phyloP scores from a whole-genome alignment of 2,888 invertebrate genomes.

The Choreutis nemorana region DNA sequence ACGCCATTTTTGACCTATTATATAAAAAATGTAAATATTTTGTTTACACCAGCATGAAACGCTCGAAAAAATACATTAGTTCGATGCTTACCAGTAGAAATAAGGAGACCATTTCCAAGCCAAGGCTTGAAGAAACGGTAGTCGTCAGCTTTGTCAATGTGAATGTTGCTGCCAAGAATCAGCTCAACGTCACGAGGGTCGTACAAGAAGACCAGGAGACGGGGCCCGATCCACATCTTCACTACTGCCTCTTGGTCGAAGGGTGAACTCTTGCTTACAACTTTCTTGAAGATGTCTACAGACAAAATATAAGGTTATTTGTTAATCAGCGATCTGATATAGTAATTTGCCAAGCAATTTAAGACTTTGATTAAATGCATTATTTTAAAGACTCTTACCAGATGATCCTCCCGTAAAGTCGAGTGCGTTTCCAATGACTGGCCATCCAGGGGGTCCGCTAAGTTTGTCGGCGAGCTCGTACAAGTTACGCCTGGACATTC shows the following conservation, averaged over 20 bases:
- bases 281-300: conserved; percentile 77
- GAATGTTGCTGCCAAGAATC: conserved; percentile 79
- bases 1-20: conserved; percentile 86
- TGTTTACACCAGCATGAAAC: no score
- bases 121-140: conserved; percentile 85
- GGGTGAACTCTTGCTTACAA: conserved; percentile 61
- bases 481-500: conserved; percentile 74
- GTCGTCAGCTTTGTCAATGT: conserved; percentile 82
- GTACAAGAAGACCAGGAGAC: conserved; percentile 75
- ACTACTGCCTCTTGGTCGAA: conserved; percentile 64
- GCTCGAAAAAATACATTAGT: conserved; percentile 1
- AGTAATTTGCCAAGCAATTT: neutral
- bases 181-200: conserved; percentile 82
- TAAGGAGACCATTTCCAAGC: conserved; percentile 83
- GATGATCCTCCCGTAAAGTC: conserved; percentile 77
- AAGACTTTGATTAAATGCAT: neutral
- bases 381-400: conserved; percentile 52
- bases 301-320: conserved; percentile 6
- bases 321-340: neutral
- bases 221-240: conserved; percentile 80
- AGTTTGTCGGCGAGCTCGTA: conserved; percentile 75
- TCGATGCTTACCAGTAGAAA: conserved; percentile 72
- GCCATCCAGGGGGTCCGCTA: conserved; percentile 76
- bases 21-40: no score
- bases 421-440: conserved; percentile 77